These are phyloP conservation scores for Rhogogaster chlorosoma DNA, from an alignment of 2,888 invertebrate species.

Conservation along the genomic window DNA sequence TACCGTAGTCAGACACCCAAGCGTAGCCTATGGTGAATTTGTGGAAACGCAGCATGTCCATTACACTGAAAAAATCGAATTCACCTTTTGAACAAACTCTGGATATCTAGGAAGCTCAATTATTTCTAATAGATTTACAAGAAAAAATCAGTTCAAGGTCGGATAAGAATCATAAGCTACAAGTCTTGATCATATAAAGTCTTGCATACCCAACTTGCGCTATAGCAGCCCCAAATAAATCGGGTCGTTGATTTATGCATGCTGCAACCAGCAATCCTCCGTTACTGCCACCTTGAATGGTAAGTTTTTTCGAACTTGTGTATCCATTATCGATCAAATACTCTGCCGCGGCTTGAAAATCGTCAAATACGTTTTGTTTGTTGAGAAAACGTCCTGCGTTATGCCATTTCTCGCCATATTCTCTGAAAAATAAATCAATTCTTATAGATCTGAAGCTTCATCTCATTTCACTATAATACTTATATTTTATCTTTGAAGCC, in stretches of 20 bases:
- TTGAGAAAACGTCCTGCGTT: constrained; percentile 93
- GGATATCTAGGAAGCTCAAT: neutral
- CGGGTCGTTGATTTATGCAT: constrained; percentile 96
- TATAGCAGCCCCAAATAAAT: constrained; percentile 95
- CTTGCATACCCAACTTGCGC: constrained; percentile 96
- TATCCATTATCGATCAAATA: constrained; percentile 91
- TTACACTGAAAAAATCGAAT: constrained; percentile 84
- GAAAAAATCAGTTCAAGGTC: neutral
- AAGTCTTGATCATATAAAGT: neutral
- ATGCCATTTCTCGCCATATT: constrained; percentile 99
- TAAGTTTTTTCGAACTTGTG: constrained; percentile 86
- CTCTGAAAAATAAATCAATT: constrained; percentile 80
- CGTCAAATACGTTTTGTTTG: constrained; percentile 98
- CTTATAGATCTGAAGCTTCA: neutral
- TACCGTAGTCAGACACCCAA: constrained; percentile 98
- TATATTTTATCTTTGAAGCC: constrained; percentile 29
- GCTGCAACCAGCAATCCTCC: constrained; percentile 98
- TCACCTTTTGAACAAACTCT: neutral
- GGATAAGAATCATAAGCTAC: neutral
- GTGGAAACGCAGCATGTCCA: constrained; percentile 98
- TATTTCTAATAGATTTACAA: neutral
- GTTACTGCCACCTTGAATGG: constrained; percentile 97
- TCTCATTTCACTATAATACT: neutral
- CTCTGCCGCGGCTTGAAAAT: constrained; percentile 95
- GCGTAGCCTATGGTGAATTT: constrained; percentile 99